Base-by-base conservation (phyloP, 1,140 invertebrate species). In the Zaprionus nigranus region DNA sequence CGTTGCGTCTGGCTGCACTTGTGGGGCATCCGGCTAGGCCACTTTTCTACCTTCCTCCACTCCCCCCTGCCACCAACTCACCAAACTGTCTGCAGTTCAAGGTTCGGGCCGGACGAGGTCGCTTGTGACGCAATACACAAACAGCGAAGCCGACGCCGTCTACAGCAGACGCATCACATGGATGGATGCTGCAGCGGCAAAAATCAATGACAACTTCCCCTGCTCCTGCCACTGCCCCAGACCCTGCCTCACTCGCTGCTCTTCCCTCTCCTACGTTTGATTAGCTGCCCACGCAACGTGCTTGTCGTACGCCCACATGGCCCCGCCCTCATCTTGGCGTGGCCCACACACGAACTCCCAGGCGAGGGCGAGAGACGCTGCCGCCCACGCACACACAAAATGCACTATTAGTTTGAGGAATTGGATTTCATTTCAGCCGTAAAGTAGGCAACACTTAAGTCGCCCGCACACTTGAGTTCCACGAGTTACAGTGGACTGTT, bases 401-500 rank as follows among this genome's bases (percentile, higher is more conserved):
- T 75, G 72, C 72, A 75, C 51, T 56, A 51, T 61, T 34, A 56
- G 53, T 46, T 22, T 28, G 51, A 57, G 17, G 13, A 30, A 69
- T 68, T 68, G 38, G 57, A 68, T 59, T 74, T n/a, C 36, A 34
- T 62, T 17, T 36, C 11, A 43, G 53, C 65, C 20, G 22, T 20
- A 30, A 69, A 62, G 65, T 69, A 74, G 71, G 65, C 71, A 74
- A 57, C 65, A 74, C 49, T 74, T 43, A 34, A 67, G 34, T 56
- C 26, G 30, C 12, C 22, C 17, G 49, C 9, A 36, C 26, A 22
- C 30, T 5, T 51, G 36, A 28, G 30, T 49, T 2, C 51, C 36
- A 40, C 51, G 4, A 63, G 12, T 71, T 72, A 22, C 64, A 43
- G 38, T 80, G 80, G 68, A 69, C 77, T 80, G 68, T 78, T 70